Evolutionary conservation across 2,888 invertebrate species (phyloP), one percentile per base, ranked within the genome.

Genomic region (Orgyia antiqua): DNA sequence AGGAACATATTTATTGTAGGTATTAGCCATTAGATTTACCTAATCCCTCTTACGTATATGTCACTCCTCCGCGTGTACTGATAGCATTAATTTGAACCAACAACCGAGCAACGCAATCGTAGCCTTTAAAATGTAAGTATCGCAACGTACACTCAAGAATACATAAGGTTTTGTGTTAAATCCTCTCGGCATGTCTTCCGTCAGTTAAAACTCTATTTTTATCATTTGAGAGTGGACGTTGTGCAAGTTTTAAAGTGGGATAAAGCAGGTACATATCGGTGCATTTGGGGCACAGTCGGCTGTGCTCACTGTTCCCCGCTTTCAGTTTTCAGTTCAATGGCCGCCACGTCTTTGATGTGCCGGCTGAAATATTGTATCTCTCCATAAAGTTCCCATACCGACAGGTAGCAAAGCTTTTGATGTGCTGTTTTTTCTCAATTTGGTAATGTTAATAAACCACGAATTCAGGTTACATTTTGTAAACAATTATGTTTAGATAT

Each of bases 311-410:
- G 35, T 36, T 43, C 33, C 40, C 36, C 55, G 61, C 58, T 51
- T 65, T 63, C 64, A 61, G 66, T 67, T 69, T 75, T 75, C 70
- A 73, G 74, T 68, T 69, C 71, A 75, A 59, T 66, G 68, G 53
- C 52, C 64, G 58, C 51, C 32, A 44, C 39, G 45, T 58, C 75
- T 80, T 82, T 80, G 80, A 82, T 72, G 73, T 74, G 55, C 50
- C 58, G 60, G 58, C 46, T 75, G 68, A 72, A 71, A 71, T 69
- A 72, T 66, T 66, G 67, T 66, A 63, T 65, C 62, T 64, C 60
- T 60, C 52, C 58, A 54, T 64, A 61, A 58, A 53, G 52, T 37
- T 49, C 45, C 41, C 44, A 48, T 45, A 47, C 38, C 48, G 56
- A 42, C 64, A 68, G 70, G 65, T 69, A 58, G 44, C 60, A n/a